Conservation (phyloP, 1,140 invertebrate species). For the Ostrea denselamellosa region DNA sequence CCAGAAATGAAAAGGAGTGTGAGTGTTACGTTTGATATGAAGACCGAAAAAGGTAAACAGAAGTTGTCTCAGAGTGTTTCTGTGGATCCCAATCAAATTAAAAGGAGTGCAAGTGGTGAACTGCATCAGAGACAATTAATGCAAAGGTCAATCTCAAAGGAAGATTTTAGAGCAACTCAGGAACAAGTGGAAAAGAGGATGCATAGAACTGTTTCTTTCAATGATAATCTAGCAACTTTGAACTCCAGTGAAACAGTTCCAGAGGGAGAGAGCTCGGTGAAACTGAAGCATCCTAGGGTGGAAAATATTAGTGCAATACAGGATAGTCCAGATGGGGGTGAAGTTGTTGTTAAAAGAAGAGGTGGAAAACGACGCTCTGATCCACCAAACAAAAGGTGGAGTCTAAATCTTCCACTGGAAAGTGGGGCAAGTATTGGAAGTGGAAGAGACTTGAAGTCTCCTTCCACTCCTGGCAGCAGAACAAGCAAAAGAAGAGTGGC, state of each 20-base stretch:
- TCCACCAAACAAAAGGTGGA: slow-evolving; percentile 32
- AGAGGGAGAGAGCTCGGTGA: slow-evolving; percentile 7
- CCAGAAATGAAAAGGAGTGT: slow-evolving; percentile 13
- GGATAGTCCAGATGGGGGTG: not conserved
- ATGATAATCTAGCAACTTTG: slow-evolving; percentile 6
- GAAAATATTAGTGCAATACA: slow-evolving; percentile 6
- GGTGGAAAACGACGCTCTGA: slow-evolving; percentile 24
- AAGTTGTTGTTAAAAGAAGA: slow-evolving; percentile 20
- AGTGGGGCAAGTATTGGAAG: not conserved
- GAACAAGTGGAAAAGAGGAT: slow-evolving; percentile 8
- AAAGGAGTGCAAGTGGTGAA: slow-evolving; percentile 17
- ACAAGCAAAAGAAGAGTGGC: slow-evolving; percentile 23
- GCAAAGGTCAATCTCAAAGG: slow-evolving; percentile 30
- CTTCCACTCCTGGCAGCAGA: not conserved
- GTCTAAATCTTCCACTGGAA: slow-evolving; percentile 16
- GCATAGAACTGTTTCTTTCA: slow-evolving; percentile 22
- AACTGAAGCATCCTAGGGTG: slow-evolving; percentile 1
- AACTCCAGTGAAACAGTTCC: slow-evolving; percentile 3
- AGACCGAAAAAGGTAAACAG: not conserved
- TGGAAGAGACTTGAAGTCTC: slow-evolving; percentile 12
- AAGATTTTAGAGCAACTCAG: slow-evolving; percentile 14
- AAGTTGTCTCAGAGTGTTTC: not conserved
- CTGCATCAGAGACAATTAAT: not conserved
- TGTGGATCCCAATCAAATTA: not conserved
- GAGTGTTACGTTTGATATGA: slow-evolving; percentile 24